Conservation (phyloP, 2,888 invertebrate genomes). For the Chrysina gloriosa region DNA sequence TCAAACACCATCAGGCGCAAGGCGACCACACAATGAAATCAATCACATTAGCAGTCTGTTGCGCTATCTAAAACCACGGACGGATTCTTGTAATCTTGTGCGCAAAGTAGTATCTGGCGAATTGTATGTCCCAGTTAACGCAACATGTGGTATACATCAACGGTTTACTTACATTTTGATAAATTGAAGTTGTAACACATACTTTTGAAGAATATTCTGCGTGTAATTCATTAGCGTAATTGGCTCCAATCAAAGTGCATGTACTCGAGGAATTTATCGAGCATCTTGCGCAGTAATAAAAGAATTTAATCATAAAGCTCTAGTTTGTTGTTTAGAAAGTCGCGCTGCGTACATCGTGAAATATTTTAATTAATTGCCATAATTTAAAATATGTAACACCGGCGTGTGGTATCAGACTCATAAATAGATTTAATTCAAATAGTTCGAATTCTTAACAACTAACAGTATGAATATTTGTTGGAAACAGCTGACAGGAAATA, state of each 20-base stretch:
- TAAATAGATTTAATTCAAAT: background rate
- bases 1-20: conserved; percentile 14
- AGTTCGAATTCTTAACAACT: background rate
- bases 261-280: background rate
- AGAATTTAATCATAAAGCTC: background rate
- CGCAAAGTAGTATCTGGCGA: conserved; percentile 10
- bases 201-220: background rate
- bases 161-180: conserved; percentile 14
- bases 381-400: too few species aligned
- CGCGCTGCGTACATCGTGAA: background rate
- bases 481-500: background rate
- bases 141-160: conserved; percentile 23
- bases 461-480: background rate
- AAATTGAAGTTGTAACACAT: background rate
- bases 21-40: conserved; percentile 13
- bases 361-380: background rate
- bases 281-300: background rate
- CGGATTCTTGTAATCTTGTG: background rate
- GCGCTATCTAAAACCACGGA: background rate
- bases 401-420: too few species aligned
- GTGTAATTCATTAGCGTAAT: conserved; percentile 4
- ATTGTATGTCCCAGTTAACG: conserved; percentile 6
- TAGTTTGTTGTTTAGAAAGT: too few species aligned
- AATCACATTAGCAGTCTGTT: conserved; percentile 18
- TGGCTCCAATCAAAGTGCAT: background rate